phyloP scores from a whole-genome alignment of 2,113 vertebrate species.

The Lophochroa leadbeateri region DNA sequence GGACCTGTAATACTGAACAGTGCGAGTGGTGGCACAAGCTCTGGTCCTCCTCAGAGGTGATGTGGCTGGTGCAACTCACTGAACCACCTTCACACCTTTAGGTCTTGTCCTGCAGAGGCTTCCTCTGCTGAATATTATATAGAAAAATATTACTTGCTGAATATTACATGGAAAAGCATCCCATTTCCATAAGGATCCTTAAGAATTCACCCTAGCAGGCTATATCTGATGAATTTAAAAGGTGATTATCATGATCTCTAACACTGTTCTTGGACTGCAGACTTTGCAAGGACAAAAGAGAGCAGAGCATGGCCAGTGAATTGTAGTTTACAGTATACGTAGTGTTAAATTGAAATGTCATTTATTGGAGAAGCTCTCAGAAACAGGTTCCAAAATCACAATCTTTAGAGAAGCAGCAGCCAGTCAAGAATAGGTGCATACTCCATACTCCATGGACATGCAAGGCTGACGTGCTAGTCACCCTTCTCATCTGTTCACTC shows the following conservation, averaged over 20 bases:
- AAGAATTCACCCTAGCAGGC: background rate
- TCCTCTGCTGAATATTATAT: background rate
- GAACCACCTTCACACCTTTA: background rate
- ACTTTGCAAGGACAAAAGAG: background rate
- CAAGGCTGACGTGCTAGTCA: background rate
- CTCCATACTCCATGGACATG: background rate
- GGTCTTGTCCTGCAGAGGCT: background rate
- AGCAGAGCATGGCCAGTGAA: background rate
- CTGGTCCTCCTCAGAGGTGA: background rate
- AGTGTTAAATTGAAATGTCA: background rate
- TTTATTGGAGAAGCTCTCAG: background rate
- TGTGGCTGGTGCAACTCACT: background rate
- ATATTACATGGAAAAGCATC: background rate
- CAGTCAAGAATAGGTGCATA: background rate
- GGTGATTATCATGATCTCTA: conserved; percentile 21
- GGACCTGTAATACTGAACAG: background rate
- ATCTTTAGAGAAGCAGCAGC: background rate
- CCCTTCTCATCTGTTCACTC: background rate
- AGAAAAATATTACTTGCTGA: too few relatives aligned
- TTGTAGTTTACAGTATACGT: background rate
- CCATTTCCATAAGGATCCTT: background rate
- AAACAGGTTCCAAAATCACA: background rate
- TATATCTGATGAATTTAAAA: conserved; percentile 7
- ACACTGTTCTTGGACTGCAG: background rate
- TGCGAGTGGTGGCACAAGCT: background rate